phyloP scores from a whole-genome alignment of 23 tunicate genomes.

The Trididemnum nubilum region DNA sequence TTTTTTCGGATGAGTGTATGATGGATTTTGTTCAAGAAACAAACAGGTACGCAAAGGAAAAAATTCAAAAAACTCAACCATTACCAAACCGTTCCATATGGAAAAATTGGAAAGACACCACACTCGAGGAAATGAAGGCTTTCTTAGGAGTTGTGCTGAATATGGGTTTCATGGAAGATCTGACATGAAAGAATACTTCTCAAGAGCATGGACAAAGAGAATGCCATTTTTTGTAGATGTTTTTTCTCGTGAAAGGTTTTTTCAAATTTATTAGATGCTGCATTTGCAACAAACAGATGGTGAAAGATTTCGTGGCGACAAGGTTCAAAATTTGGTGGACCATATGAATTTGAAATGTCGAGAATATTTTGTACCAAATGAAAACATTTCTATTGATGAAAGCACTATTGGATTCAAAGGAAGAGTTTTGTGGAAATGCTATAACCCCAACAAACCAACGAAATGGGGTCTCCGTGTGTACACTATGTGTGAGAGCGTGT shows the following conservation, averaged over 20 bases:
- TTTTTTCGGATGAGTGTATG: constrained; percentile 23
- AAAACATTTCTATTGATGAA: constrained; percentile 38
- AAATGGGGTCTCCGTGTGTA: constrained; percentile 44
- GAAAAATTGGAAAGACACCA: constrained; percentile 32
- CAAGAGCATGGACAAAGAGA: constrained; percentile 2
- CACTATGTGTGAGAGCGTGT: constrained; percentile 9
- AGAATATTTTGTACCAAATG: constrained; percentile 1
- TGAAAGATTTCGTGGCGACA: constrained; percentile 1
- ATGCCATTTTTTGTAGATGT: constrained; percentile 34
- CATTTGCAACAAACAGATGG: constrained; percentile 27
- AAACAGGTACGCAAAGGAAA: constrained; percentile 19
- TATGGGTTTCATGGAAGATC: constrained; percentile 13
- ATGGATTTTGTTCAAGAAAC: constrained; percentile 28
- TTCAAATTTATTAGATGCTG: constrained; percentile 36
- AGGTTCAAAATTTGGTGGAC: constrained; percentile 9
- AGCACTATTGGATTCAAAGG: constrained; percentile 43
- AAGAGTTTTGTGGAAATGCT: constrained; percentile 26
- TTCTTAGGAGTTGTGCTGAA: constrained; percentile 31
- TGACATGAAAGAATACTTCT: constrained; percentile 20
- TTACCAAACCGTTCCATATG: constrained; percentile 18
- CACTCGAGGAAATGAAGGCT: constrained; percentile 30
- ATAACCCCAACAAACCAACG: constrained; percentile 44
- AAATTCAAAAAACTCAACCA: not conserved
- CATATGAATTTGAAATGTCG: constrained; percentile 25
- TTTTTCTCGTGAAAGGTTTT: constrained; percentile 18